Evolutionary conservation across 2,888 invertebrate genomes (phyloP).

Genomic region (Lasioglossum vierecki): DNA sequence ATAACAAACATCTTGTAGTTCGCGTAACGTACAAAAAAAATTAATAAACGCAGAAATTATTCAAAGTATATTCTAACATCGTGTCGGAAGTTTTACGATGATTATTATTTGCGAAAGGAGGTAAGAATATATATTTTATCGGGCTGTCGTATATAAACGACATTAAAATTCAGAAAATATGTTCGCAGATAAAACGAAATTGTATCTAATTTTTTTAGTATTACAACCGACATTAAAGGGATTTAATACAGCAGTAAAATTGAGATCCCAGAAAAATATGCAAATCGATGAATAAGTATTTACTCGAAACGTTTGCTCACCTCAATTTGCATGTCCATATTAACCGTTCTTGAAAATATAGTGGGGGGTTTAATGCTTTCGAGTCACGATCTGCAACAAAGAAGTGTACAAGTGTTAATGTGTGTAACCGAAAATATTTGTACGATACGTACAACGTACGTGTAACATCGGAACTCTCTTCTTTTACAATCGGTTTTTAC

Average conservation of each 20-base stretch:
- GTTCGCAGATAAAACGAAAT: background rate
- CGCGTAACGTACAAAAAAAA: background rate
- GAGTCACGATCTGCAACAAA: slow-evolving; percentile 32
- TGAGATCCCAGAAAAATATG: background rate
- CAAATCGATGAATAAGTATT: background rate
- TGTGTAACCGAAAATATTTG: background rate
- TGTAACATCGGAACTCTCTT: background rate
- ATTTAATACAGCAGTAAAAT: background rate
- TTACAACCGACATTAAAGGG: background rate
- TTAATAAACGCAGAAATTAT: background rate
- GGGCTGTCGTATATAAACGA: background rate
- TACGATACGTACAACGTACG: background rate
- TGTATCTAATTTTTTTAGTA: background rate
- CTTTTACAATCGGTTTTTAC: background rate
- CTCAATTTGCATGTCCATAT: slow-evolving; percentile 57
- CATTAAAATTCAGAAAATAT: slow-evolving; percentile 5
- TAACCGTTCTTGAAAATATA: background rate
- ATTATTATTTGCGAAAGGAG: background rate
- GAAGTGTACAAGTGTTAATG: background rate
- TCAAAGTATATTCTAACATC: background rate
- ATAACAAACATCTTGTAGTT: background rate
- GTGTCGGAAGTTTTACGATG: background rate
- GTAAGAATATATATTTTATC: background rate
- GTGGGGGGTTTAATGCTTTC: background rate
- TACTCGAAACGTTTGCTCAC: slow-evolving; percentile 36